Percentiles rank a stretch among this genome's conserved stretches.
These are phyloP conservation scores for Delia radicum DNA, from an alignment of 1,140 invertebrate species.

Conservation along the genomic window DNA sequence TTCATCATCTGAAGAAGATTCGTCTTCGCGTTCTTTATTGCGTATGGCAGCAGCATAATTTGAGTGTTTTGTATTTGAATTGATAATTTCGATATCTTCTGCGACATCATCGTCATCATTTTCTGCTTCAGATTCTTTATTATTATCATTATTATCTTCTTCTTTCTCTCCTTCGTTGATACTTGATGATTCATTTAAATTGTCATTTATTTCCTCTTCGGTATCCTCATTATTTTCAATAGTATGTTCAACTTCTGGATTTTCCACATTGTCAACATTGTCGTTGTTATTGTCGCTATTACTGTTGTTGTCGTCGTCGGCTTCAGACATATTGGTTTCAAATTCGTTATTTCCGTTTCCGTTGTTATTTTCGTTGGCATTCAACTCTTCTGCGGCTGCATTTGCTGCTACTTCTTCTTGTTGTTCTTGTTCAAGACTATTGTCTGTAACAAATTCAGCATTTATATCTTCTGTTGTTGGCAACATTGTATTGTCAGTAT, in stretches of 20 bases:
- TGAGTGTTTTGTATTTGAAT: neutral
- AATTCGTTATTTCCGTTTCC: slow-evolving; percentile 30
- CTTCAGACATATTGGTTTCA: slow-evolving; percentile 29
- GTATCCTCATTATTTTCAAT: slow-evolving; percentile 30
- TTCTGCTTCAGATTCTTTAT: slow-evolving; percentile 25
- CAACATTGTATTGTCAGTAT: slow-evolving; percentile 21
- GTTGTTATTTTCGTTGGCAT: slow-evolving; percentile 18
- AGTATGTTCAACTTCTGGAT: slow-evolving; percentile 3
- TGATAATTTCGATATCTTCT: slow-evolving; percentile 11
- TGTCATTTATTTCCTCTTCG: slow-evolving; percentile 26
- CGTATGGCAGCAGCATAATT: slow-evolving; percentile 19
- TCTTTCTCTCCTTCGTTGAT: neutral
- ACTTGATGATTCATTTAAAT: slow-evolving; percentile 27
- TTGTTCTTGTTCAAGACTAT: slow-evolving; percentile 24
- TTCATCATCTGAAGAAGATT: slow-evolving; percentile 44
- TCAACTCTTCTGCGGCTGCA: slow-evolving; percentile 14
- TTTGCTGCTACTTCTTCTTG: neutral
- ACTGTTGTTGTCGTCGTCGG: neutral
- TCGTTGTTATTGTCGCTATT: neutral
- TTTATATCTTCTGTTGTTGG: slow-evolving; percentile 24
- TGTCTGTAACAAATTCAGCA: slow-evolving; percentile 28
- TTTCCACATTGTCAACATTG: slow-evolving; percentile 5
- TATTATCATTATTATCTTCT: neutral
- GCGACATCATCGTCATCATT: neutral
- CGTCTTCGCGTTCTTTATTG: slow-evolving; percentile 33